These are phyloP conservation scores for Drosophila diplacantha DNA, from an alignment of 2,888 invertebrate species.

Conservation along the genomic window DNA sequence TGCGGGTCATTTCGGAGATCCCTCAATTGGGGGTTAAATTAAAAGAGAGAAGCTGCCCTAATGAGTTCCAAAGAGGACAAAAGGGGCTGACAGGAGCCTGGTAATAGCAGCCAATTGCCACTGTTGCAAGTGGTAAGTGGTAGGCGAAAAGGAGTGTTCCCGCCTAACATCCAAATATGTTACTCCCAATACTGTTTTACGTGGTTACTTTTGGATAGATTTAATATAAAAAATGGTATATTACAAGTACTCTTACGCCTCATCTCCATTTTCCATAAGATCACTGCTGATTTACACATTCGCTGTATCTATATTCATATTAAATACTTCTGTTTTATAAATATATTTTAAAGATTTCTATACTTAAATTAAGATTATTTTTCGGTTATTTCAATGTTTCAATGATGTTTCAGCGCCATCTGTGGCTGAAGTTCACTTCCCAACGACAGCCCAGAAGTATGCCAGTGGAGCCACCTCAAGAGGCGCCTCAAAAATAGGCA, in stretches of 20 bases:
- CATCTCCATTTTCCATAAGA: background rate
- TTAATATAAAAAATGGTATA: background rate
- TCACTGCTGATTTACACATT: too few relatives aligned
- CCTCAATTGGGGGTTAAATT: constrained; percentile 31
- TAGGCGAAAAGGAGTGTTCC: background rate
- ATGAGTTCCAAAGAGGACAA: constrained; percentile 15
- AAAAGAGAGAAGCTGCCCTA: constrained; percentile 22
- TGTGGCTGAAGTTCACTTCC: background rate
- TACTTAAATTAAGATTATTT: too few relatives aligned
- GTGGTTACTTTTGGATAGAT: background rate
- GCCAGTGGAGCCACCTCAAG: background rate
- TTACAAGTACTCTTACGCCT: background rate
- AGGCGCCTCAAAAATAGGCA: background rate
- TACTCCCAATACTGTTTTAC: background rate
- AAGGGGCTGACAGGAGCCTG: background rate
- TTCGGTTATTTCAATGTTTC: too few relatives aligned
- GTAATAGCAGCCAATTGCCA: constrained; percentile 23
- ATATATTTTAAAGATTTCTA: background rate
- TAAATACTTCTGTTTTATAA: background rate
- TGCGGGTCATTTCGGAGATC: constrained; percentile 40
- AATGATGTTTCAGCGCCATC: background rate
- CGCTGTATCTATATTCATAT: background rate
- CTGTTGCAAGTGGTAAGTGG: background rate
- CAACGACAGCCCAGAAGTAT: constrained; percentile 1
- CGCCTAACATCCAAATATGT: background rate